These are phyloP conservation scores for Saccopteryx leptura DNA, from an alignment of 2,113 vertebrate species.

Conservation along the genomic window DNA sequence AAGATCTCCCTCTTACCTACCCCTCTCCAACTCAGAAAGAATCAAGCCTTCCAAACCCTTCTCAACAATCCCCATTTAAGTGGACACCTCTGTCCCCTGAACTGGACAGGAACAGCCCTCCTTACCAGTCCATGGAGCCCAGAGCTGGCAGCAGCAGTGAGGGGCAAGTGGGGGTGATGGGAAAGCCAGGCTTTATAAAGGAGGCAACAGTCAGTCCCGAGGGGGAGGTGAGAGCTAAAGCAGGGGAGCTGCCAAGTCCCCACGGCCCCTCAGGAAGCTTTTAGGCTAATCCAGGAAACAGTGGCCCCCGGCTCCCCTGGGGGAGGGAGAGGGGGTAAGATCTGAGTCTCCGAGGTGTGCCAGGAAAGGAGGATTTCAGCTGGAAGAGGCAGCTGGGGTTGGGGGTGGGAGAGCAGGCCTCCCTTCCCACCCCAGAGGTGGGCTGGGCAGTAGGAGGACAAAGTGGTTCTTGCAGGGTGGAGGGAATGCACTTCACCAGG, in stretches of 20 bases:
- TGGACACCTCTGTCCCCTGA: neutral
- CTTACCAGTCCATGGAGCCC: constrained; percentile 85
- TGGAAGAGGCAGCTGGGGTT: constrained; percentile 21
- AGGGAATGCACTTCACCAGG: constrained; percentile 28
- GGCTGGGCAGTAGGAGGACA: constrained; percentile 31
- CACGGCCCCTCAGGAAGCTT: constrained; percentile 79
- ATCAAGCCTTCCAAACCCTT: neutral
- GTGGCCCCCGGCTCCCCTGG: constrained; percentile 72
- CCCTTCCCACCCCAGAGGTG: constrained; percentile 53
- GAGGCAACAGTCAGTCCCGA: constrained; percentile 66
- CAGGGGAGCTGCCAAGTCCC: constrained; percentile 82
- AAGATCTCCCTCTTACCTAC: neutral
- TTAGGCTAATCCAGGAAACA: constrained; percentile 85
- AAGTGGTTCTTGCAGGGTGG: neutral
- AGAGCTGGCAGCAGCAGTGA: neutral
- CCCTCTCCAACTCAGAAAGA: constrained; percentile 21
- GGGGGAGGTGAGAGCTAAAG: constrained; percentile 68
- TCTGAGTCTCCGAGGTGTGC: constrained; percentile 65
- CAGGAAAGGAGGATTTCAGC: constrained; percentile 75
- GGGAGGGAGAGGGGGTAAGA: constrained; percentile 67
- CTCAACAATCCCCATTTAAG: neutral
- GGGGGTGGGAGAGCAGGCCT: neutral
- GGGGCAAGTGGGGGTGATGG: constrained; percentile 1
- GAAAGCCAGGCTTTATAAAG: constrained; percentile 75
- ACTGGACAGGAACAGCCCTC: constrained; percentile 29